Percentiles rank a stretch among this genome's conserved stretches.
These are phyloP conservation scores for Onychomys torridus DNA, from an alignment of 2,797 vertebrate genomes.

Conservation along the genomic window DNA sequence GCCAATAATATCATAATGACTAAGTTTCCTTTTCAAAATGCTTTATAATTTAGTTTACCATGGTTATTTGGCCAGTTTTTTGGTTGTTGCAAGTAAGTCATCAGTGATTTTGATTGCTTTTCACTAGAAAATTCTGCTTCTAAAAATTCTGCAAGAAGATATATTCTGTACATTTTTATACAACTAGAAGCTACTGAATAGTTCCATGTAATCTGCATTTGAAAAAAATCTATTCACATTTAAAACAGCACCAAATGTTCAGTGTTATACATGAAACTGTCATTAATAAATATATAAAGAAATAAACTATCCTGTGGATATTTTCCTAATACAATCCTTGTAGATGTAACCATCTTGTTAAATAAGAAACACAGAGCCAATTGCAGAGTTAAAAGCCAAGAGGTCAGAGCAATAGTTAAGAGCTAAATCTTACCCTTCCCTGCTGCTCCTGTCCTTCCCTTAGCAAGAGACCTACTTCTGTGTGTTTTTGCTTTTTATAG, in stretches of 20 bases:
- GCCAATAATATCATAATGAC: neutral
- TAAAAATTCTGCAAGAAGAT: conserved; percentile 21
- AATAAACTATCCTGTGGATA: conserved; percentile 32
- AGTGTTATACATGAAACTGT: neutral
- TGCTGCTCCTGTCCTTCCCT: no score
- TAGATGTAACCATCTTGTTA: no score
- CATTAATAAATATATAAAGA: conserved; percentile 48
- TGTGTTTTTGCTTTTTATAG: no score
- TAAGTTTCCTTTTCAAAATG: conserved; percentile 1
- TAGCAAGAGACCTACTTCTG: no score
- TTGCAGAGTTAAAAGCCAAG: no score
- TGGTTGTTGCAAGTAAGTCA: neutral
- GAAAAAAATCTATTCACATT: conserved; percentile 45
- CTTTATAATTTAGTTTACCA: conserved; percentile 16
- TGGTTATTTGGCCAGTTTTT: neutral
- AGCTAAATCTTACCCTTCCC: no score
- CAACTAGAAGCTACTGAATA: neutral
- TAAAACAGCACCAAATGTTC: conserved; percentile 10
- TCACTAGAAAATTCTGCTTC: conserved; percentile 41
- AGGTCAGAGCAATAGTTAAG: no score
- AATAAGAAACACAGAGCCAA: no score
- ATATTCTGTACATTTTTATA: conserved; percentile 33
- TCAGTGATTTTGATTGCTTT: neutral
- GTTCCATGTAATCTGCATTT: neutral
- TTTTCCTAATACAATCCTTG: conserved; percentile 48